Evolutionary conservation across 2,113 vertebrate genomes (phyloP).

Genomic region (Nicator chloris): DNA sequence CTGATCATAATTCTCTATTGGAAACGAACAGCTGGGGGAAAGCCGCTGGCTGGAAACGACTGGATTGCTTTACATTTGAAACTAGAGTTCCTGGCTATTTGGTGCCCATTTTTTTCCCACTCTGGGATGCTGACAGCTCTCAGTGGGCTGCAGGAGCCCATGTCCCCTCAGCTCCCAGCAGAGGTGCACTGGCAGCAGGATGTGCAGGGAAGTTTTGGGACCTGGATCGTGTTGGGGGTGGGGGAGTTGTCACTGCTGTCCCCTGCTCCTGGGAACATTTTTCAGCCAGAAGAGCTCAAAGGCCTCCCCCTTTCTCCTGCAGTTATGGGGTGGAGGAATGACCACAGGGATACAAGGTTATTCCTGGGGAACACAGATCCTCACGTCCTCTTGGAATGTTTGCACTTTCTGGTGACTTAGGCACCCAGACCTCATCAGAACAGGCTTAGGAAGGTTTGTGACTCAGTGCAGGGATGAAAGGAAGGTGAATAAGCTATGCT

Average conservation of each 20-base stretch:
- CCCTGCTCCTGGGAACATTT: neutral
- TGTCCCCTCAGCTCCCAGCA: neutral
- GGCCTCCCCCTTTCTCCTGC: neutral
- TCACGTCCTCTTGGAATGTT: neutral
- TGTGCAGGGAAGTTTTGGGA: neutral
- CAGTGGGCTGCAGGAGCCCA: neutral
- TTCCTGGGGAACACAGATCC: neutral
- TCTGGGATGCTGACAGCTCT: neutral
- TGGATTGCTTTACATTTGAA: conserved; percentile 41
- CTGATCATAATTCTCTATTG: conserved; percentile 63
- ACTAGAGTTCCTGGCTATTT: neutral
- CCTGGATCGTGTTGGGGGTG: rapidly evolving
- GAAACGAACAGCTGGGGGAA: conserved; percentile 61
- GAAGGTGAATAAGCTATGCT: neutral
- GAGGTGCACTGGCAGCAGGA: neutral
- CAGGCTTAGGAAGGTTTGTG: neutral
- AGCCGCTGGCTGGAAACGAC: neutral
- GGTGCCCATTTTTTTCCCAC: neutral
- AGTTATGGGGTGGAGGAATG: neutral
- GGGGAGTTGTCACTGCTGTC: neutral
- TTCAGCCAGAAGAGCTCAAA: neutral
- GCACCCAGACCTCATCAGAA: neutral
- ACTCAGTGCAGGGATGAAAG: neutral
- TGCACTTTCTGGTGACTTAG: neutral
- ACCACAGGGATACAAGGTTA: neutral